These are phyloP conservation scores for Belgica antarctica DNA, from an alignment of 2,888 invertebrate genomes.

Conservation along the genomic window DNA sequence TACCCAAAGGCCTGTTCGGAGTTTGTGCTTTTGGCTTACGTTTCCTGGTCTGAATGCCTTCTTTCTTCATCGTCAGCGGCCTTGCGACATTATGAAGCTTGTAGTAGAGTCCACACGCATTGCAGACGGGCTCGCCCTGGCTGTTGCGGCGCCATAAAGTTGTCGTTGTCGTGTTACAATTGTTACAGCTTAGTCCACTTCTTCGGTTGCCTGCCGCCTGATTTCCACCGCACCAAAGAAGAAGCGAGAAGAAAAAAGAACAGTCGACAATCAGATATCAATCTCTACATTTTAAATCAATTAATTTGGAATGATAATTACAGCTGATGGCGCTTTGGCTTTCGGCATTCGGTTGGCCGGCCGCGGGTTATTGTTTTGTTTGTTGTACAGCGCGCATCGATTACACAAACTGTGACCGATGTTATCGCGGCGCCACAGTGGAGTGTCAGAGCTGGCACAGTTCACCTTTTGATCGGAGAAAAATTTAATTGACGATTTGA, in stretches of 20 bases:
- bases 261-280: slow-evolving; percentile 33
- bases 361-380: slow-evolving; percentile 61
- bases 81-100: slow-evolving; percentile 65
- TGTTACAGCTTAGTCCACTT: slow-evolving; percentile 49
- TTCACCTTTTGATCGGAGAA: slow-evolving; percentile 51
- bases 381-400: slow-evolving; percentile 65
- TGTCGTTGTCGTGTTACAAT: slow-evolving; percentile 44
- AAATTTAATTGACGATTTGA: neutral
- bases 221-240: neutral
- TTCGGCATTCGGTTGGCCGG: slow-evolving; percentile 56
- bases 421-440: slow-evolving; percentile 82
- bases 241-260: slow-evolving; percentile 29
- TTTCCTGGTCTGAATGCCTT: slow-evolving; percentile 96
- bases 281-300: slow-evolving; percentile 44
- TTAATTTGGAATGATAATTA: slow-evolving; percentile 38
- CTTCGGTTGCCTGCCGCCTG: slow-evolving; percentile 51
- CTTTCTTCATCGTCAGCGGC: slow-evolving; percentile 97
- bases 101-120: slow-evolving; percentile 48
- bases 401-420: slow-evolving; percentile 85
- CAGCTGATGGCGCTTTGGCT: slow-evolving; percentile 45
- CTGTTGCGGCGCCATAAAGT: slow-evolving; percentile 44
- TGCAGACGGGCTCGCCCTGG: slow-evolving; percentile 43
- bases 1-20: slow-evolving; percentile 38
- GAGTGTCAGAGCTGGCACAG: slow-evolving; percentile 67
- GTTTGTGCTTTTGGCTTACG: slow-evolving; percentile 73